Conservation (phyloP, 2,113 vertebrate genomes). For the Turdus rufiventris region DNA sequence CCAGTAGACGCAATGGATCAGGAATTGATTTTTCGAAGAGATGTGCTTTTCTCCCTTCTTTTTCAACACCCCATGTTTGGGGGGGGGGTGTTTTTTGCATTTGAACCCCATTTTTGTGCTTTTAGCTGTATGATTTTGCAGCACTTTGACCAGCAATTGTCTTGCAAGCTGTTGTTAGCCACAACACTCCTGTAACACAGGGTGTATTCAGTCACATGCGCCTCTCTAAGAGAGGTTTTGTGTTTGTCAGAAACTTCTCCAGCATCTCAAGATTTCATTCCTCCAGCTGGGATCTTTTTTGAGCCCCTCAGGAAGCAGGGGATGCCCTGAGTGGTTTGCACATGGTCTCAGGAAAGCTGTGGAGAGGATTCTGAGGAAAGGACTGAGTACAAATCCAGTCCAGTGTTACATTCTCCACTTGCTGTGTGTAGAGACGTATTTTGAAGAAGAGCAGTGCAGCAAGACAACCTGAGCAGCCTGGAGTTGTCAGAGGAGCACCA, state of each 20-base stretch:
- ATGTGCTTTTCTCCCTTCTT: background rate
- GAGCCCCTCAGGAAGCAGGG: background rate
- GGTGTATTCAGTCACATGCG: background rate
- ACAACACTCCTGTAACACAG: background rate
- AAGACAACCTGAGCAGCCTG: no score
- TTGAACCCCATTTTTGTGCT: background rate
- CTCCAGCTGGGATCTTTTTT: rapidly evolving
- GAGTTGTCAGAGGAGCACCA: background rate
- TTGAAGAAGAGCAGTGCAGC: background rate
- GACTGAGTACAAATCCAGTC: background rate
- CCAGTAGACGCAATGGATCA: background rate
- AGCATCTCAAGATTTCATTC: background rate
- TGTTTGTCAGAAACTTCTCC: background rate
- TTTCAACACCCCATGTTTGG: background rate
- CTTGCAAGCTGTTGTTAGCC: background rate
- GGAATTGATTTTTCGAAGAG: background rate
- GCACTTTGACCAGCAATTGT: background rate
- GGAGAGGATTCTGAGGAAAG: background rate
- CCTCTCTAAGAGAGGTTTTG: background rate
- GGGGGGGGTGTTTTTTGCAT: background rate
- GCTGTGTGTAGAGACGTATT: background rate
- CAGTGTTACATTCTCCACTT: background rate
- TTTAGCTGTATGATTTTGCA: background rate
- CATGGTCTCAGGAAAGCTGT: background rate
- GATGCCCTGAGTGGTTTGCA: background rate